Evolutionary conservation across 2,797 vertebrate species (phyloP), one percentile per base, ranked within the genome.

Genomic region (Orestias chungarensis): DNA sequence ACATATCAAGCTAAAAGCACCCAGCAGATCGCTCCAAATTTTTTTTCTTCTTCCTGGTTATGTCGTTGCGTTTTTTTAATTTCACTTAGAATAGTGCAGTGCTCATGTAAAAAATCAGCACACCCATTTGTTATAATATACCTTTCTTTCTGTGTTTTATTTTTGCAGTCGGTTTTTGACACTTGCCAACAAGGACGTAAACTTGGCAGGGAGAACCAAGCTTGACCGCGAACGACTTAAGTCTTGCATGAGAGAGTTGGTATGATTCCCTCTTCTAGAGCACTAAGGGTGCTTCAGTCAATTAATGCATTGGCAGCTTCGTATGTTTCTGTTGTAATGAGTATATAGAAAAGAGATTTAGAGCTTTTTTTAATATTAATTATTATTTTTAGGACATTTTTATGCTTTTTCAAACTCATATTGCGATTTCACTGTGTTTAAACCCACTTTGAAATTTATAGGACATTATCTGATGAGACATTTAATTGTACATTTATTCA

Each of bases 151-250:
- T 33, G n/a, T 3, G 17, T 67, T 31, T 14, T 59, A 70, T 35
- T 8, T 78, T 77, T 47, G 0, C 85, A 99, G 98, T 82, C 96
- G 93, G 5, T 99, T 97, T 81, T 93, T 99, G 76, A 94, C 90
- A 2, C 85, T 99, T 46, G 94, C 96, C 0, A 97, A 98, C 94
- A 99, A 97, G 88, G 98, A 99, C 72, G 92, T 96, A 79, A 95
- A 94, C 80, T 95, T 94, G 64, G 82, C 93, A 0, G 95, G 96
- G 62, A 92, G 95, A 78, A 99, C 98, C 0, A 96, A 93, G 86
- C 92, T 99, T 77, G 98, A 99, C 82, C 89, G 96, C 42, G 98
- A 99, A 76, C 93, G 97, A 33, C 96, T 99, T 74, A 99, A 97
- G 80, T 96, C 96, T 75, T 98, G 96, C 93, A 95, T 97, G 94